Evolutionary conservation across 2,888 invertebrate genomes (phyloP).

Genomic region (Camponotus fellah): DNA sequence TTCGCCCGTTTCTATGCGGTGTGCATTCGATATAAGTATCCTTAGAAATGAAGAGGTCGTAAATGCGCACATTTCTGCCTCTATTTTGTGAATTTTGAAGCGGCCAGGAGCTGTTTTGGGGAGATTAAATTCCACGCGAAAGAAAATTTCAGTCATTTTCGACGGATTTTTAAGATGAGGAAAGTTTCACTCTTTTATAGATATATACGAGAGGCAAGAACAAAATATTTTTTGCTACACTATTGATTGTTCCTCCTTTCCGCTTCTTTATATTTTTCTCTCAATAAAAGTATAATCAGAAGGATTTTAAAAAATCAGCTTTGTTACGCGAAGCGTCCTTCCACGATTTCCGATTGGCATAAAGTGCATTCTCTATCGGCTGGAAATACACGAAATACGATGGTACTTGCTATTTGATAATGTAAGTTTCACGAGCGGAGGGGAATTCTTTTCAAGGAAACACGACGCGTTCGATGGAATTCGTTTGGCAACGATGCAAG

Average conservation of each 20-base stretch:
- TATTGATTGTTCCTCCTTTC: constrained; percentile 15
- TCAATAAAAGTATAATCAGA: background rate
- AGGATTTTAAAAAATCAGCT: background rate
- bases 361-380: constrained; percentile 9
- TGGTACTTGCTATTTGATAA: background rate
- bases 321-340: background rate
- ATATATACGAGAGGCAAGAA: background rate
- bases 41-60: constrained; percentile 11
- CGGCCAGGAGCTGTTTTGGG: constrained; percentile 16
- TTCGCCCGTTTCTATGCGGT: constrained; percentile 4
- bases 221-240: background rate
- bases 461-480: background rate
- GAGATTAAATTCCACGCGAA: constrained; percentile 25
- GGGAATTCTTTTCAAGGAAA: constrained; percentile 15
- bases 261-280: background rate
- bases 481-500: constrained; percentile 8
- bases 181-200: background rate
- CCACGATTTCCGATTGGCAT: constrained; percentile 10
- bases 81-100: constrained; percentile 11
- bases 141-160: constrained; percentile 32
- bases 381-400: background rate
- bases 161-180: constrained; percentile 16
- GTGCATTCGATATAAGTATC: constrained; percentile 34
- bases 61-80: constrained; percentile 22
- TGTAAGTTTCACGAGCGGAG: background rate